phyloP scores from a whole-genome alignment of 2,113 vertebrate species.

The Panthera tigris region DNA sequence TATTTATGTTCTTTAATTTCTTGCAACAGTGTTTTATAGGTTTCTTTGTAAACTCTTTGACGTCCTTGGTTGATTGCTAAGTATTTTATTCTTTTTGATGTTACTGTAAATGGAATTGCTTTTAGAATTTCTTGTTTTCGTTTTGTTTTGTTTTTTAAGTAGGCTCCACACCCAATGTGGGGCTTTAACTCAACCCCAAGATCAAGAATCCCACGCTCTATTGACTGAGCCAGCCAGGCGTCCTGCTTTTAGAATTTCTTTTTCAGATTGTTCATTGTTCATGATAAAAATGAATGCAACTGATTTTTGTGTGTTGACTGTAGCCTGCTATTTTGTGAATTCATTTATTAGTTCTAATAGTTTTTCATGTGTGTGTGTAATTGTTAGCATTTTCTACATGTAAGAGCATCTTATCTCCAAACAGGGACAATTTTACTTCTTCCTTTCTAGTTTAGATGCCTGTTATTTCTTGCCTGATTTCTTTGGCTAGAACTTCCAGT shows the following conservation, averaged over 20 bases:
- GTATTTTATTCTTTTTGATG: background rate
- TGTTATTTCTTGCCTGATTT: background rate
- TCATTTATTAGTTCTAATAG: background rate
- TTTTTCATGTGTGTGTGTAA: background rate
- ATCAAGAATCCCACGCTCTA: background rate
- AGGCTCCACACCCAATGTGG: background rate
- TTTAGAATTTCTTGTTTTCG: background rate
- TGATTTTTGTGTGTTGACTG: conserved; percentile 26
- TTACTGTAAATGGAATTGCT: background rate
- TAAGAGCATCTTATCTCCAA: background rate
- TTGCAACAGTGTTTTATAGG: background rate
- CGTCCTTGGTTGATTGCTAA: background rate
- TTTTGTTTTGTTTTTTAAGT: background rate
- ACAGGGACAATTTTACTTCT: background rate
- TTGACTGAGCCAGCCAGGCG: background rate
- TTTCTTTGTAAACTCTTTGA: background rate
- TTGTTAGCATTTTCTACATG: background rate
- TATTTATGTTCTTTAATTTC: background rate
- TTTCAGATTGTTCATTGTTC: background rate
- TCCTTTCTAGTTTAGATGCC: background rate
- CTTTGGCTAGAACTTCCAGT: background rate
- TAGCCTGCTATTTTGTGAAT: background rate
- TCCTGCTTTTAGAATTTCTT: background rate
- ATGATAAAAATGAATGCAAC: background rate
- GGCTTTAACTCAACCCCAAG: background rate